Evolutionary conservation across 2,888 invertebrate genomes (phyloP).

Genomic region (Oasisia sp.): DNA sequence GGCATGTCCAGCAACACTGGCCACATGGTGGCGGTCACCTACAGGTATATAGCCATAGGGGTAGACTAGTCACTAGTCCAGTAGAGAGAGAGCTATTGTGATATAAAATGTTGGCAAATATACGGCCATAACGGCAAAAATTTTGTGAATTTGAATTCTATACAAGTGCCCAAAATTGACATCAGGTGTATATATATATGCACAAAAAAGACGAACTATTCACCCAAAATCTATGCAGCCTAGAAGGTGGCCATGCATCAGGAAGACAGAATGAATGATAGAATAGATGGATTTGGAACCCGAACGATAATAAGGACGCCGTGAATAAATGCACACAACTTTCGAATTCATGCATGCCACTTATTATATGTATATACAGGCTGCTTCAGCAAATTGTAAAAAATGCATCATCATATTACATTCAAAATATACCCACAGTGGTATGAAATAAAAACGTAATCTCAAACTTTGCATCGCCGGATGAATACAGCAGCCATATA

Average conservation of each 20-base stretch:
- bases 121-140: too few species aligned
- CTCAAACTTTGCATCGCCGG: conserved; percentile 10
- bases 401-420: background rate
- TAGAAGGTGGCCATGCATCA: too few species aligned
- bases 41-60: conserved; percentile 20
- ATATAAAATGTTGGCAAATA: too few species aligned
- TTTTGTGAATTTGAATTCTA: too few species aligned
- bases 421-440: background rate
- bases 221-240: too few species aligned
- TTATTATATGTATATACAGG: background rate
- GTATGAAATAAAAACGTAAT: background rate
- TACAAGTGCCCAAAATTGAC: too few species aligned
- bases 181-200: too few species aligned
- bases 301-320: background rate
- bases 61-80: too few species aligned
- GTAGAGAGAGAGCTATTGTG: too few species aligned
- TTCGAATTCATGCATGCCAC: background rate
- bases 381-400: background rate
- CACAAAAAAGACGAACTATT: too few species aligned
- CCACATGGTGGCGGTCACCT: conserved; percentile 67
- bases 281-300: too few species aligned
- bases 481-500: background rate
- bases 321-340: background rate
- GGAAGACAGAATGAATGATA: too few species aligned
- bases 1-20: conserved; percentile 84